Conservation (phyloP, 2,888 invertebrate genomes). For the Ormyrus nitidulus region DNA sequence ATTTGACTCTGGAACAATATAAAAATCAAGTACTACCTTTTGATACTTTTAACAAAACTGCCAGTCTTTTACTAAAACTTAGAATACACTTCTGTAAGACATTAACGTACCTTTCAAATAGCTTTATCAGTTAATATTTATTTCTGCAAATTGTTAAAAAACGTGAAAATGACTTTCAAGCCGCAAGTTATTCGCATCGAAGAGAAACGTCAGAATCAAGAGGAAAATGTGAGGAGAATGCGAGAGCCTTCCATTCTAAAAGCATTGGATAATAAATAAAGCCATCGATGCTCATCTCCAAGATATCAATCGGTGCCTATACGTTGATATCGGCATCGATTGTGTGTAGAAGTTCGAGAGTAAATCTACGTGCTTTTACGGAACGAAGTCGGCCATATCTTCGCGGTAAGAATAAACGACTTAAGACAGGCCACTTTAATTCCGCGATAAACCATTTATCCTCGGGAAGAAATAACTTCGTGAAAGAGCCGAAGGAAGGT, state of each 20-base stretch:
- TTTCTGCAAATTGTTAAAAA: too few species aligned
- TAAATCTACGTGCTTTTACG: too few species aligned
- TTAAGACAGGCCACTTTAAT: constrained; percentile 59
- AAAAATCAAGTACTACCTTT: too few species aligned
- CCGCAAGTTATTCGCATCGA: not conserved
- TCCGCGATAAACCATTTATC: constrained; percentile 61
- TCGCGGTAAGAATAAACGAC: constrained; percentile 59
- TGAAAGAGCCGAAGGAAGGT: not conserved
- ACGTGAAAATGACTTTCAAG: too few species aligned
- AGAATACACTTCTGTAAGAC: too few species aligned
- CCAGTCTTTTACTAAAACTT: too few species aligned
- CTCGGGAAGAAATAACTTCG: constrained; percentile 27
- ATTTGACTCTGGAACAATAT: too few species aligned
- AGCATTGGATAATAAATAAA: constrained; percentile 72
- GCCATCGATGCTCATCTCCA: constrained; percentile 62
- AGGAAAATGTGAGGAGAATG: constrained; percentile 30
- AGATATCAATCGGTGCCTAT: constrained; percentile 61
- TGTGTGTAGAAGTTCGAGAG: too few species aligned
- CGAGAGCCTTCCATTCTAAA: constrained; percentile 60
- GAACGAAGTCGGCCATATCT: constrained; percentile 49
- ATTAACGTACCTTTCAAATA: too few species aligned
- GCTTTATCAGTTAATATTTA: too few species aligned
- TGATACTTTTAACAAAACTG: too few species aligned
- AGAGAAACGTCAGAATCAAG: constrained; percentile 45
- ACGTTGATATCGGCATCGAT: constrained; percentile 41